phyloP scores from a whole-genome alignment of 2,888 invertebrate species.

The Agrotis puta region DNA sequence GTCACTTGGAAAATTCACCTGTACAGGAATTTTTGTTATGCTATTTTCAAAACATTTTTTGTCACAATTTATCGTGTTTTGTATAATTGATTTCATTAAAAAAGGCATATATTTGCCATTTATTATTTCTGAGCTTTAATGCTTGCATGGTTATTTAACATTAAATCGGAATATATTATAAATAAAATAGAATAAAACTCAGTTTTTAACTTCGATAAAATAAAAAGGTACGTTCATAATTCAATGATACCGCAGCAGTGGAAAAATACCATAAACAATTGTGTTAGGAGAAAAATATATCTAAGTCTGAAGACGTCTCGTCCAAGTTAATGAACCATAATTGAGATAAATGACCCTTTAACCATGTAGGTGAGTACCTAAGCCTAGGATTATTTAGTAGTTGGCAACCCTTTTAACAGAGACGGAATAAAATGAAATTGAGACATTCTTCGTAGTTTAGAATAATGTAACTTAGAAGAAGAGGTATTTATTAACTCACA shows the following conservation, averaged over 20 bases:
- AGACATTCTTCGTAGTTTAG: neutral
- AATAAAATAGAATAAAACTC: neutral
- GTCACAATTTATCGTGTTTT: neutral
- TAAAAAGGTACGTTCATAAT: neutral
- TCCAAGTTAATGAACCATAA: constrained; percentile 52
- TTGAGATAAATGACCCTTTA: constrained; percentile 49
- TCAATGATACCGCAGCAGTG: constrained; percentile 1
- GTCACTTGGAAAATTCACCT: too few species aligned
- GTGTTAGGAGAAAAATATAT: constrained; percentile 39
- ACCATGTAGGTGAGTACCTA: constrained; percentile 35
- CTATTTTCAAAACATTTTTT: neutral
- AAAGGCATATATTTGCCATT: neutral
- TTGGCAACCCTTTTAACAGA: constrained; percentile 14
- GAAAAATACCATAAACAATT: constrained; percentile 18
- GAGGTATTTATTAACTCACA: neutral
- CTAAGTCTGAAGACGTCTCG: constrained; percentile 33
- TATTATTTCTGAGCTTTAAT: too few species aligned
- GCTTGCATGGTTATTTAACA: neutral
- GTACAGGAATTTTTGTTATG: too few species aligned
- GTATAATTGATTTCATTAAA: neutral
- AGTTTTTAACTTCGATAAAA: neutral
- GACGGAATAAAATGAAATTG: neutral
- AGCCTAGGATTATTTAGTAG: constrained; percentile 22
- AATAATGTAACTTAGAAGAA: neutral
- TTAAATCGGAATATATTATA: neutral